phyloP scores from a whole-genome alignment of 2,888 invertebrate species.

The Pyrrhia umbra region DNA sequence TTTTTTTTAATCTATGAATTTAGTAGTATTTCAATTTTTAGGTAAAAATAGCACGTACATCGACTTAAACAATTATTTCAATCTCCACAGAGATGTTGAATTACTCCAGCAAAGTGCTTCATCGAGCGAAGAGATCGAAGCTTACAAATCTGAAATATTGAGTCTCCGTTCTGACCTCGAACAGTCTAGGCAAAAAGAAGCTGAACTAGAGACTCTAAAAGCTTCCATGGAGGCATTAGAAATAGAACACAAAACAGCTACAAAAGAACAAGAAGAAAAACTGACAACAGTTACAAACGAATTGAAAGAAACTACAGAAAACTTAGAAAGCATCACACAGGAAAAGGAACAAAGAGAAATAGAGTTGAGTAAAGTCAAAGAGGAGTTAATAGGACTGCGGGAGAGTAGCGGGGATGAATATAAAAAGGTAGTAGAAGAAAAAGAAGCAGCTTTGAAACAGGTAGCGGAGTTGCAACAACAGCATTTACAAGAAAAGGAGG shows the following conservation, averaged over 20 bases:
- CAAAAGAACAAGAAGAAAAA: slow-evolving; percentile 83
- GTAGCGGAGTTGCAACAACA: slow-evolving; percentile 76
- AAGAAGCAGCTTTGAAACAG: slow-evolving; percentile 78
- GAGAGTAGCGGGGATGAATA: slow-evolving; percentile 83
- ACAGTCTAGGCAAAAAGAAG: slow-evolving; percentile 90
- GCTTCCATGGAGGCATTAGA: slow-evolving; percentile 83
- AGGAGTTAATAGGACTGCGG: slow-evolving; percentile 78
- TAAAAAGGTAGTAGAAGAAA: slow-evolving; percentile 81
- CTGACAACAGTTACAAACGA: slow-evolving; percentile 76
- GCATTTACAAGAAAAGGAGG: slow-evolving; percentile 84
- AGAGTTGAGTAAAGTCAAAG: slow-evolving; percentile 80
- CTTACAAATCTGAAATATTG: slow-evolving; percentile 82
- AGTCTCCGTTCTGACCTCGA: slow-evolving; percentile 83
- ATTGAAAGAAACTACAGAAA: slow-evolving; percentile 82
- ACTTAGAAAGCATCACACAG: slow-evolving; percentile 74
- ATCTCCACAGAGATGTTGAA: slow-evolving; percentile 81
- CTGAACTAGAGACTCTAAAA: slow-evolving; percentile 83
- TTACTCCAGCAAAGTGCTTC: slow-evolving; percentile 86
- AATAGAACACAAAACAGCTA: slow-evolving; percentile 84
- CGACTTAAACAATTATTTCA: slow-evolving; percentile 20
- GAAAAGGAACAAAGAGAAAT: slow-evolving; percentile 79
- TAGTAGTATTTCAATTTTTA: too few relatives aligned
- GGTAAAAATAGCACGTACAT: too few relatives aligned
- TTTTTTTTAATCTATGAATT: too few relatives aligned
- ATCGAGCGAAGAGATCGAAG: slow-evolving; percentile 85